Percentiles rank a stretch among this genome's conserved stretches.
phyloP scores from a whole-genome alignment of 2,797 vertebrate species.

The Meda fulgida region DNA sequence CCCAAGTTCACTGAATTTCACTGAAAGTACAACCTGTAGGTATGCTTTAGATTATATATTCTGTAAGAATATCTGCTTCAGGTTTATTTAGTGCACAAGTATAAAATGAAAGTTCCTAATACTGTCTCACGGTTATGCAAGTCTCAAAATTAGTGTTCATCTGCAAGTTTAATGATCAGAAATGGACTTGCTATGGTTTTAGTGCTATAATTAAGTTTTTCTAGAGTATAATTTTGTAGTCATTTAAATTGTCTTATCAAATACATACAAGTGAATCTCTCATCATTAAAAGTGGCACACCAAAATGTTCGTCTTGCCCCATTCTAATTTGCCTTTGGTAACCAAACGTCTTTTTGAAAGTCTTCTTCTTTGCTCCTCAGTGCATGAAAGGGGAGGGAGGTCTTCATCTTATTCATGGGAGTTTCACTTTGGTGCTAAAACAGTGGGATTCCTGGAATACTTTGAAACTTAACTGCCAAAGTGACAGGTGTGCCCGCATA shows the following conservation, averaged over 20 bases:
- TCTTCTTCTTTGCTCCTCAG: constrained; percentile 17
- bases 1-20: constrained; percentile 52
- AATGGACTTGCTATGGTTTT: background rate
- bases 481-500: constrained; percentile 52
- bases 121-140: background rate
- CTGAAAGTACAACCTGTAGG: constrained; percentile 40
- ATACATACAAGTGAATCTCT: background rate
- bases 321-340: background rate
- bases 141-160: background rate
- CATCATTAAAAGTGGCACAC: background rate
- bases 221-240: background rate
- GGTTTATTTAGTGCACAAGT: background rate
- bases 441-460: constrained; percentile 50
- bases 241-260: background rate
- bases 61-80: background rate
- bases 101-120: background rate
- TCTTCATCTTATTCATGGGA: constrained; percentile 27
- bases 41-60: background rate
- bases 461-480: constrained; percentile 53
- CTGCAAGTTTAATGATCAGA: background rate
- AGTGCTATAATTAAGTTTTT: background rate
- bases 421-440: constrained; percentile 46
- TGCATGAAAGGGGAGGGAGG: constrained; percentile 11
- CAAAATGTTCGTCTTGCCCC: background rate
- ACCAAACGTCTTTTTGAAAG: constrained; percentile 16